Conservation (phyloP, 2,113 vertebrate species). For the Ailuropoda melanoleuca region DNA sequence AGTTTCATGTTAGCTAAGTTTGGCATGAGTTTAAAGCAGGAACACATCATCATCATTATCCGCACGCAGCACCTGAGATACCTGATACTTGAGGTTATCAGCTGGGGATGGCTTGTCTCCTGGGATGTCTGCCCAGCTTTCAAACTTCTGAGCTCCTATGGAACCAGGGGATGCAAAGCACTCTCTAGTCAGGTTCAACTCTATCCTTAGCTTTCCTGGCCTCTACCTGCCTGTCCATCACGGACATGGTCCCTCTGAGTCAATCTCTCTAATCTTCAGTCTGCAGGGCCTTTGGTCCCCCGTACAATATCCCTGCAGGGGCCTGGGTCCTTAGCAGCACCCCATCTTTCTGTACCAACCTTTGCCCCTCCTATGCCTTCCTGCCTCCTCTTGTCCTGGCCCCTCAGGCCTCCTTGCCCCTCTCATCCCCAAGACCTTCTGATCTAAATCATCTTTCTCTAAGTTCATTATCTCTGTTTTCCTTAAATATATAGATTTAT, state of each 20-base stretch:
- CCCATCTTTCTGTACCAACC: background rate
- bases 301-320: background rate
- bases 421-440: background rate
- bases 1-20: background rate
- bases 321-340: background rate
- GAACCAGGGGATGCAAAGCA: background rate
- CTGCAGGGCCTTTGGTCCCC: background rate
- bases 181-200: background rate
- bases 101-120: rapidly evolving
- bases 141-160: background rate
- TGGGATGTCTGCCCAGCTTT: background rate
- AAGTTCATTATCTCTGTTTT: background rate
- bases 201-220: background rate
- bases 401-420: background rate
- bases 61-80: rapidly evolving
- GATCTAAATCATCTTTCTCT: background rate
- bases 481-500: background rate
- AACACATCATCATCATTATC: background rate
- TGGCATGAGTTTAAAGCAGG: background rate
- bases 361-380: background rate
- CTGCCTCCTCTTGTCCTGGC: too few species aligned
- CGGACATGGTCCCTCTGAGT: background rate
- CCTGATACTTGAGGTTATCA: too few species aligned
- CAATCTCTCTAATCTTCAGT: background rate
- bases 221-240: background rate